Conservation (phyloP, 2,797 vertebrate species). For the Esox masquinongy region DNA sequence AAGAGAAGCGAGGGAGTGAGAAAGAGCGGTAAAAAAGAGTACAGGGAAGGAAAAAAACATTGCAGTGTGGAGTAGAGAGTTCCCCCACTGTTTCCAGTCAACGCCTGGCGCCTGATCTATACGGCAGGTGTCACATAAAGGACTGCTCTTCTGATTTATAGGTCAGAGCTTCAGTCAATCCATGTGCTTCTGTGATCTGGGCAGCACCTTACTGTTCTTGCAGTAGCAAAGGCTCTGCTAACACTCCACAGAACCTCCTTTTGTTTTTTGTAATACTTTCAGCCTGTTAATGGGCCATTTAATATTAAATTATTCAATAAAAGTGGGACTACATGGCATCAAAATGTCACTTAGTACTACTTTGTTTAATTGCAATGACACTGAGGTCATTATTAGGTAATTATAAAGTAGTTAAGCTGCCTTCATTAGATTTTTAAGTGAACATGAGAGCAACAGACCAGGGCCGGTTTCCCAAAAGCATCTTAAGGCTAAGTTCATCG, state of each 20-base stretch:
- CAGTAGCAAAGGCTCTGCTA: neutral
- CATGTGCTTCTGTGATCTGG: constrained; percentile 16
- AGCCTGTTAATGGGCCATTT: neutral
- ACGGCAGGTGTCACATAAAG: constrained; percentile 13
- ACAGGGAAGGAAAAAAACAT: constrained; percentile 31
- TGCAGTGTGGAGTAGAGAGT: constrained; percentile 37
- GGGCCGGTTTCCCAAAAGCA: too few species aligned
- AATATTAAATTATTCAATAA: neutral
- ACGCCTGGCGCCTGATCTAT: constrained; percentile 29
- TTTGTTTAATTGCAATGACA: neutral
- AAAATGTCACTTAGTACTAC: neutral
- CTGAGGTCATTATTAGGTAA: neutral
- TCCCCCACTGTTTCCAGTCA: constrained; percentile 12
- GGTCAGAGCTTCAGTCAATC: constrained; percentile 15
- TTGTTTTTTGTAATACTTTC: neutral
- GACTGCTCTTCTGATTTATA: constrained; percentile 19
- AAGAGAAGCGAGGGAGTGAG: constrained; percentile 7
- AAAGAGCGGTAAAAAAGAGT: neutral
- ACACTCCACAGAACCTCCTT: neutral
- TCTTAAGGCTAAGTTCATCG: too few species aligned
- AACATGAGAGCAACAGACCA: neutral
- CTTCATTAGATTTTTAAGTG: neutral
- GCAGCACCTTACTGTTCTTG: constrained; percentile 4
- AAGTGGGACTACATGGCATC: neutral
- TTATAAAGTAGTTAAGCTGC: neutral